Percentiles rank a stretch among this genome's conserved stretches.
phyloP scores from a whole-genome alignment of 2,888 invertebrate species.

The Anticlea derivata region DNA sequence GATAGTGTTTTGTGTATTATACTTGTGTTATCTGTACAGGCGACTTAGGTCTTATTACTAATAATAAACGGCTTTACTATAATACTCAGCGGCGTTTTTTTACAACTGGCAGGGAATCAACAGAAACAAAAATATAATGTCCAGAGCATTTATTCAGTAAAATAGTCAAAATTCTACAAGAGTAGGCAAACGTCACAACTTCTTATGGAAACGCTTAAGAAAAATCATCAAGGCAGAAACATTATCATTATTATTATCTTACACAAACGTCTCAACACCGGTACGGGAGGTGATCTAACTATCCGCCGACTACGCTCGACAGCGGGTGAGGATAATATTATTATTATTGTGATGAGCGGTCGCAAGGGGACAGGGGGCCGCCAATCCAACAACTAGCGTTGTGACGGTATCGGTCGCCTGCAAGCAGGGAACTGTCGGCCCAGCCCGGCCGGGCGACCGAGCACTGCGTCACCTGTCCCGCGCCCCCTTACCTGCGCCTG shows the following conservation, averaged over 20 bases:
- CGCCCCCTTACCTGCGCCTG: constrained; percentile 42
- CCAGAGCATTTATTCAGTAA: constrained; percentile 82
- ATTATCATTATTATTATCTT: constrained; percentile 63
- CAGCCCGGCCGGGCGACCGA: constrained; percentile 60
- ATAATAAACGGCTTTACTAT: constrained; percentile 78
- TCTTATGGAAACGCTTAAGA: constrained; percentile 77
- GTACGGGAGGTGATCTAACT: constrained; percentile 38
- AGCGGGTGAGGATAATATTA: constrained; percentile 16
- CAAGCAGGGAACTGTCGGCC: constrained; percentile 85
- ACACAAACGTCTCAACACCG: constrained; percentile 68
- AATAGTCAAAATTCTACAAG: constrained; percentile 83
- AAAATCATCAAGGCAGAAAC: constrained; percentile 77
- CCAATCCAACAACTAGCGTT: constrained; percentile 82
- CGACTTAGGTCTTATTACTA: constrained; percentile 64
- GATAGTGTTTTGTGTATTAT: constrained; percentile 60
- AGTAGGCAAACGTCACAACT: constrained; percentile 83
- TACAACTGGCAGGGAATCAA: constrained; percentile 20
- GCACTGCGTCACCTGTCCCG: constrained; percentile 60
- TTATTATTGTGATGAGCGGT: constrained; percentile 34
- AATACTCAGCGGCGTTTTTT: constrained; percentile 43
- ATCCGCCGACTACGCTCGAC: constrained; percentile 29
- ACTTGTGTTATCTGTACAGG: constrained; percentile 67
- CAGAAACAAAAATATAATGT: constrained; percentile 44
- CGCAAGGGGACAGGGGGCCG: constrained; percentile 77
- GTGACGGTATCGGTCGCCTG: constrained; percentile 74